Evolutionary conservation across 1,140 invertebrate genomes (phyloP).

Genomic region (Pogonomyrmex californicus): DNA sequence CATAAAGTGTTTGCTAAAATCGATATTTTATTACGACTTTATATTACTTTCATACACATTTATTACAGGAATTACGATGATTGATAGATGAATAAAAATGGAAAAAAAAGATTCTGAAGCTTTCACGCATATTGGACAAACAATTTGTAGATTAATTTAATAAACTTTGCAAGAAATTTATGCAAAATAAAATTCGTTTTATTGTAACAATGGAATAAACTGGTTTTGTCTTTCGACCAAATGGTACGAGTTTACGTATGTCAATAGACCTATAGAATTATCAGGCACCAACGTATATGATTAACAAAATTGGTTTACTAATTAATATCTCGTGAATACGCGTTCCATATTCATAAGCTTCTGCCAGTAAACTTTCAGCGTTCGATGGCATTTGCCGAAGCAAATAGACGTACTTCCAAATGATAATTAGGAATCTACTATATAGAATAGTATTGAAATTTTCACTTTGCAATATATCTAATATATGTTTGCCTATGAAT

Average conservation of each 20-base stretch:
- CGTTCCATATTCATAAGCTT: conserved; percentile 59
- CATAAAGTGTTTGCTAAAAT: not conserved
- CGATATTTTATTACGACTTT: not conserved
- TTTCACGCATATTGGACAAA: not conserved
- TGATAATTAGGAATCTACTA: conserved; percentile 52
- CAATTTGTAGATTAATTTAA: not conserved
- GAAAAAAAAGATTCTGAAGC: not conserved
- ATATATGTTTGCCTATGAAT: not conserved
- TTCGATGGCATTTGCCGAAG: conserved; percentile 52
- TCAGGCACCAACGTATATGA: conserved; percentile 46
- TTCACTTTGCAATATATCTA: conserved; percentile 17
- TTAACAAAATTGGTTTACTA: conserved; percentile 62
- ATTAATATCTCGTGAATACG: conserved; percentile 58
- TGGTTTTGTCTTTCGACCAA: conserved; percentile 12
- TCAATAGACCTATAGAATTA: conserved; percentile 39
- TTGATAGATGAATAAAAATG: not conserved
- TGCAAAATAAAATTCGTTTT: conserved; percentile 7
- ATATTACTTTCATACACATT: not conserved
- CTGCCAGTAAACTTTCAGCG: conserved; percentile 39
- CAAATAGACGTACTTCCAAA: conserved; percentile 42
- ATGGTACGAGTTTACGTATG: conserved; percentile 30
- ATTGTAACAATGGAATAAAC: conserved; percentile 36
- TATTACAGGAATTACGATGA: not conserved
- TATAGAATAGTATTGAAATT: conserved; percentile 23
- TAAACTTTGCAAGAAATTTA: not conserved